These are phyloP conservation scores for Leucoptera coffeella DNA, from an alignment of 2,888 invertebrate species.

Conservation along the genomic window DNA sequence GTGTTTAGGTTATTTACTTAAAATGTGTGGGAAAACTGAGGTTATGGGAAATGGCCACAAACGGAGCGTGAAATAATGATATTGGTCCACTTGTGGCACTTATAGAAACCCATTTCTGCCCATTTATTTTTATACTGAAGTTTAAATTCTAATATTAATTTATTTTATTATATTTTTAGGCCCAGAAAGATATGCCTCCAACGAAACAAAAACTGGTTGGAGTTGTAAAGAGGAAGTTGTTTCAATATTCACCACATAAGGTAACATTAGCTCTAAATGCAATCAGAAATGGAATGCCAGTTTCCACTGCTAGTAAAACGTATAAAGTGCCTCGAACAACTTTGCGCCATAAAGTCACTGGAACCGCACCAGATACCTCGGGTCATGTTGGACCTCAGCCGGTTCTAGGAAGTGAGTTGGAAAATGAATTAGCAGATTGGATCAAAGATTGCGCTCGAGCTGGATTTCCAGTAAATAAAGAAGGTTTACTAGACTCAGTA, in stretches of 20 bases:
- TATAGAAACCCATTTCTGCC: neutral
- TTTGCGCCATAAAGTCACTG: slow-evolving; percentile 9
- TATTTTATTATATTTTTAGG: neutral
- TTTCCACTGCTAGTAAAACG: slow-evolving; percentile 6
- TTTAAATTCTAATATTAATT: neutral
- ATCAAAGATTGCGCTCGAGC: slow-evolving; percentile 9
- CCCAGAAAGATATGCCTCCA: neutral
- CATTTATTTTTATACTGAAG: neutral
- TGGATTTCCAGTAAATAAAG: slow-evolving; percentile 9
- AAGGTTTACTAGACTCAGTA: slow-evolving; percentile 8
- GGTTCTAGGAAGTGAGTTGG: slow-evolving; percentile 9
- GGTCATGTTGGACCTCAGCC: slow-evolving; percentile 10
- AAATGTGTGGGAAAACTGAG: too few relatives aligned
- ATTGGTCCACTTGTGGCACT: neutral
- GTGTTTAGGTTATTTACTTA: neutral
- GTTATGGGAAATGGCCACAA: neutral
- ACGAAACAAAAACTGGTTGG: neutral
- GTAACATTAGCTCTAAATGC: slow-evolving; percentile 5
- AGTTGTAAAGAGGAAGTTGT: neutral
- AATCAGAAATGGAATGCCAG: slow-evolving; percentile 6
- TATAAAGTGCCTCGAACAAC: slow-evolving; percentile 9
- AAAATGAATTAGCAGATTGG: slow-evolving; percentile 8
- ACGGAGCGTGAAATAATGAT: neutral
- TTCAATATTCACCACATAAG: neutral
- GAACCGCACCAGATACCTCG: slow-evolving; percentile 9